Percentiles rank a stretch among this genome's conserved stretches.
Conservation (phyloP, 2,888 invertebrate genomes). For the Monochamus alternatus region DNA sequence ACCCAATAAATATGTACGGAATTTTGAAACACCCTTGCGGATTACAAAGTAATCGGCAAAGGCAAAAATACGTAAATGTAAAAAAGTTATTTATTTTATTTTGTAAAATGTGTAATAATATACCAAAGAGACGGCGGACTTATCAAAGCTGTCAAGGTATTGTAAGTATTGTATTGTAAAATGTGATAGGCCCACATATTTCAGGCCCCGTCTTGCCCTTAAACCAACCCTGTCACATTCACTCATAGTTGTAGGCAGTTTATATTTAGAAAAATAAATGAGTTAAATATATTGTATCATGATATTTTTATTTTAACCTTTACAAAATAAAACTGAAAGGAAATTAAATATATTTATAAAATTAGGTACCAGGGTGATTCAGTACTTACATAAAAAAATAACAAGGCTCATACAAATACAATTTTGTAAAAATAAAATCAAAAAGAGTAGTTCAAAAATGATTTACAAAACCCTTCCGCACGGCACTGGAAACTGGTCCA, state of each 20-base stretch:
- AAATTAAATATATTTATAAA: no score
- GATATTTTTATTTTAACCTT: no score
- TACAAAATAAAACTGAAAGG: no score
- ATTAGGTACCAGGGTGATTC: no score
- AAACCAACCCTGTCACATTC: conserved; percentile 71
- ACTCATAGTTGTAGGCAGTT: conserved; percentile 71
- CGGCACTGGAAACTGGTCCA: no score
- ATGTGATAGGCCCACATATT: conserved; percentile 71
- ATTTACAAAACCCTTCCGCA: no score
- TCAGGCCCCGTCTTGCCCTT: conserved; percentile 69
- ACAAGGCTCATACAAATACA: no score
- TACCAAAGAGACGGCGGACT: conserved; percentile 71
- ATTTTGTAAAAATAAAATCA: no score
- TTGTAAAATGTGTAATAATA: conserved; percentile 71
- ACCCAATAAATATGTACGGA: conserved; percentile 45
- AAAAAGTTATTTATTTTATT: conserved; percentile 62
- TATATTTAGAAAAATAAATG: conserved; percentile 71
- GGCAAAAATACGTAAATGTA: conserved; percentile 41
- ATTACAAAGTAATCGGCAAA: conserved; percentile 55
- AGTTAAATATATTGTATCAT: conserved; percentile 24
- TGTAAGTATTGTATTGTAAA: conserved; percentile 70
- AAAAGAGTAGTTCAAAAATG: no score
- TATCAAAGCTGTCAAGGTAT: conserved; percentile 62
- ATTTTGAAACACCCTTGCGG: conserved; percentile 43
- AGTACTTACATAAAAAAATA: no score